Evolutionary conservation across 2,797 vertebrate genomes (phyloP).

Genomic region (Pampus argenteus): DNA sequence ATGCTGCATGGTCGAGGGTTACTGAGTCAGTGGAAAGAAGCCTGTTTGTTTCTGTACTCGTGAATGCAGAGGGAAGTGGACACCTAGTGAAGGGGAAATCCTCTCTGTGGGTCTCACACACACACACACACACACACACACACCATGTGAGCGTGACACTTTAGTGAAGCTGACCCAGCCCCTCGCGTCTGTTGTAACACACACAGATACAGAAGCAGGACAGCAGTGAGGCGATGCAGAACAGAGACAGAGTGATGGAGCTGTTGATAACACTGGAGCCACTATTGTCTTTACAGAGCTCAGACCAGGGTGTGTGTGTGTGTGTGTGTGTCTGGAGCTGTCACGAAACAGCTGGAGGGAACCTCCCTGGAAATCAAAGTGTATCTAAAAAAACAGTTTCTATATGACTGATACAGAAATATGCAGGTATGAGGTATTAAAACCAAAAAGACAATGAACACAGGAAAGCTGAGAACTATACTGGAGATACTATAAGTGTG

Average conservation of each 20-base stretch:
- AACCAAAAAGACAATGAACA: not conserved
- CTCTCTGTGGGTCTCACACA: conserved; percentile 39
- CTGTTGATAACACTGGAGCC: conserved; percentile 78
- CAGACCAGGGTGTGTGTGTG: conserved; percentile 52
- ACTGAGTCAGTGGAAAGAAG: not conserved
- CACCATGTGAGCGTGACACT: conserved; percentile 31
- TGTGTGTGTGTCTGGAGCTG: conserved; percentile 34
- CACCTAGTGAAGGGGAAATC: conserved; percentile 70
- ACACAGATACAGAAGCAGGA: conserved; percentile 33
- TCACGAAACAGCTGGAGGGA: conserved; percentile 61
- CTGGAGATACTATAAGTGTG: not conserved
- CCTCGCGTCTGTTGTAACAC: conserved; percentile 23
- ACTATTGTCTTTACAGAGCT: conserved; percentile 72
- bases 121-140: conserved; percentile 9
- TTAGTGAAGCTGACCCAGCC: conserved; percentile 26
- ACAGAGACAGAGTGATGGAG: conserved; percentile 76
- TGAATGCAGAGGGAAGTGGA: conserved; percentile 63
- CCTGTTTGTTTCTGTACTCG: conserved; percentile 1
- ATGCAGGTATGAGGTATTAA: not conserved
- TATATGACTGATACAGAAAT: not conserved
- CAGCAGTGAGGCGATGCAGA: conserved; percentile 63
- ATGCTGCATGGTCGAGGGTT: not conserved
- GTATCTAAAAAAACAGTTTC: conserved; percentile 7
- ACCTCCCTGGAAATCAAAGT: conserved; percentile 28
- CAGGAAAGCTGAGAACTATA: conserved; percentile 2